A percentile compares a stretch with the other conserved stretches of the same genome.
These are phyloP conservation scores for Clunio marinus DNA, from an alignment of 2,888 invertebrate genomes.

Conservation along the genomic window DNA sequence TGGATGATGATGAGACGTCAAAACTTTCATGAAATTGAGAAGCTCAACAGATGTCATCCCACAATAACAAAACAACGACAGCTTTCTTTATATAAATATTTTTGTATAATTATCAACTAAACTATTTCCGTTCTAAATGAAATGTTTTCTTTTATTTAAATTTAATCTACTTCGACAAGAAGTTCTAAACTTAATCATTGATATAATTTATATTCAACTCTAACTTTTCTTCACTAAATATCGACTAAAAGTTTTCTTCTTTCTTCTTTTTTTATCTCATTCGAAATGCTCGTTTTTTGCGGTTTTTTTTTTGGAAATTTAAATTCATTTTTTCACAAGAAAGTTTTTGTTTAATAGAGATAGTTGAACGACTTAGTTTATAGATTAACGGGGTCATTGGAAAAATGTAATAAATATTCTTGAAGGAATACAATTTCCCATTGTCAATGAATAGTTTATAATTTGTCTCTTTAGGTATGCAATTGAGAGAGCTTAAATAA, in stretches of 20 bases:
- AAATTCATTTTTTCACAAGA: slow-evolving; percentile 17
- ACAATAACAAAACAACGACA: too few species aligned
- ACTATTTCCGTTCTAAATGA: slow-evolving; percentile 30
- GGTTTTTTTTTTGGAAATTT: slow-evolving; percentile 6
- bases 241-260: background rate
- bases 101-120: slow-evolving; percentile 3
- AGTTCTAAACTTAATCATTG: background rate
- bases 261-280: too few species aligned
- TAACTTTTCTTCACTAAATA: too few species aligned
- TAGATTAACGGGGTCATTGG: slow-evolving; percentile 9
- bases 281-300: too few species aligned
- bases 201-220: background rate
- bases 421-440: background rate
- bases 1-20: too few species aligned
- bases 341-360: slow-evolving; percentile 1
- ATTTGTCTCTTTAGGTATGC: too few species aligned
- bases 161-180: slow-evolving; percentile 11
- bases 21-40: too few species aligned
- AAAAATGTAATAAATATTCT: slow-evolving; percentile 11
- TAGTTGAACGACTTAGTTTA: too few species aligned
- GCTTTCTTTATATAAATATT: slow-evolving; percentile 3
- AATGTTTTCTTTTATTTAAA: slow-evolving; percentile 3
- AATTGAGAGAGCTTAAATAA: too few species aligned
- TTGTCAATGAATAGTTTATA: background rate
- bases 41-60: too few species aligned